Evolutionary conservation across 2,113 vertebrate genomes (phyloP), one percentile per base, ranked within the genome.

Genomic region (Chaenocephalus aceratus): DNA sequence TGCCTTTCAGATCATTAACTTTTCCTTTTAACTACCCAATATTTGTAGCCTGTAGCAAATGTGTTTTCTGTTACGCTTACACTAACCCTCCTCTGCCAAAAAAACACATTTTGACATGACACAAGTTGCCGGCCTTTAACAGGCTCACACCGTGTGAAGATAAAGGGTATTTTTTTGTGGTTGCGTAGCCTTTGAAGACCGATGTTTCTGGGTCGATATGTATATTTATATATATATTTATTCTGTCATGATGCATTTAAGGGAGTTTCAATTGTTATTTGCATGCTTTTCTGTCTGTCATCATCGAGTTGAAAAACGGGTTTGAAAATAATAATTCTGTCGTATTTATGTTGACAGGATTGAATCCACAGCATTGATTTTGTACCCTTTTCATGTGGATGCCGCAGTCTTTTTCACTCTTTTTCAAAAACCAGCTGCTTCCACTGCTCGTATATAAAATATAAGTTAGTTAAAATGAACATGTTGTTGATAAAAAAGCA

Each of bases 171-270:
- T 41, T 72, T 69, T 41, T 45, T 59, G 5, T 7, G 51, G 59
- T 12, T 58, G 10, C 44, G 9, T 34, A 21, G 11, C 66, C 10
- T 49, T 69, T 65, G 65, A 75, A 51, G 56, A 72, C 26, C 23
- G 66, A 78, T 74, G 75, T 83, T 72, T 79, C 41, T 58, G 46
- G 54, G 82, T 73, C 72, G 76, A 59, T 61, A 36, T 52, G 26
- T 26, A 26, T 26, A 30, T 30, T 30, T 30, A 30, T 30, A 30
- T 30, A 82, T 71, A 44, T 11, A 77, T 69, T 41, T 77, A 74
- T 53, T 77, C 54, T 68, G 65, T 68, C 56, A 51, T 45, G 49
- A 69, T 72, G 54, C 65, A 62, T 83, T 63, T 36, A 74, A 60
- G 45, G 69, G 53, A 41, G 45, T 34, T 59, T 61, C 7, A 23